Conservation (phyloP, 2,113 vertebrate genomes). For the Mirounga angustirostris region DNA sequence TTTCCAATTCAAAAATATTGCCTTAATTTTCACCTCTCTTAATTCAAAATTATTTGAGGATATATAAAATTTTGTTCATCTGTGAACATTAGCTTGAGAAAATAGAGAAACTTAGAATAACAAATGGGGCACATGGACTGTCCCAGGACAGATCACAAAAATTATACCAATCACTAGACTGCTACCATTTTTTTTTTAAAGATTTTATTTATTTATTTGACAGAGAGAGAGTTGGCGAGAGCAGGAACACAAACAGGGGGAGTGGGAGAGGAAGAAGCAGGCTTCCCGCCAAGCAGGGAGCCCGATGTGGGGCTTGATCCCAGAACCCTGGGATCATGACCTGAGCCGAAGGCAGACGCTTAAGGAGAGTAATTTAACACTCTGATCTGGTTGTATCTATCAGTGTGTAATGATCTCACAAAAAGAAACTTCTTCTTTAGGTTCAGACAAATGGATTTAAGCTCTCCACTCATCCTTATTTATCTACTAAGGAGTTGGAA, state of each 20-base stretch:
- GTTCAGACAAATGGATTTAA: neutral
- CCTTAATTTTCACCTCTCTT: neutral
- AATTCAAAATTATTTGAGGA: slow-evolving; percentile 49
- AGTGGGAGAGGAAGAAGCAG: too few species aligned
- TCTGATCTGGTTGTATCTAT: neutral
- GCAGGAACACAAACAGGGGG: too few species aligned
- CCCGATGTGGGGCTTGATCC: too few species aligned
- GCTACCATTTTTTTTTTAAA: neutral
- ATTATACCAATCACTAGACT: neutral
- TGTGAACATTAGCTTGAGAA: slow-evolving; percentile 31
- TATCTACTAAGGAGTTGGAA: neutral
- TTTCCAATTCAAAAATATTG: slow-evolving; percentile 28
- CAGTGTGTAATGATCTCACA: neutral
- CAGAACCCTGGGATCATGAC: too few species aligned
- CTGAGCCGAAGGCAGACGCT: too few species aligned
- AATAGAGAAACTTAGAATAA: slow-evolving; percentile 1
- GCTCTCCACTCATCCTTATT: neutral
- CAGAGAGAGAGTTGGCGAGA: too few species aligned
- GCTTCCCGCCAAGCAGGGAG: too few species aligned
- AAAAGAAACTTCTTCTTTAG: slow-evolving; percentile 11
- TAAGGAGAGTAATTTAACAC: neutral
- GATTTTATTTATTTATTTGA: too few species aligned
- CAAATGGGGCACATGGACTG: neutral
- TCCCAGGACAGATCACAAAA: neutral
- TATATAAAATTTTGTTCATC: neutral